phyloP scores from a whole-genome alignment of 2,797 vertebrate genomes.

The Hyperoplus immaculatus region DNA sequence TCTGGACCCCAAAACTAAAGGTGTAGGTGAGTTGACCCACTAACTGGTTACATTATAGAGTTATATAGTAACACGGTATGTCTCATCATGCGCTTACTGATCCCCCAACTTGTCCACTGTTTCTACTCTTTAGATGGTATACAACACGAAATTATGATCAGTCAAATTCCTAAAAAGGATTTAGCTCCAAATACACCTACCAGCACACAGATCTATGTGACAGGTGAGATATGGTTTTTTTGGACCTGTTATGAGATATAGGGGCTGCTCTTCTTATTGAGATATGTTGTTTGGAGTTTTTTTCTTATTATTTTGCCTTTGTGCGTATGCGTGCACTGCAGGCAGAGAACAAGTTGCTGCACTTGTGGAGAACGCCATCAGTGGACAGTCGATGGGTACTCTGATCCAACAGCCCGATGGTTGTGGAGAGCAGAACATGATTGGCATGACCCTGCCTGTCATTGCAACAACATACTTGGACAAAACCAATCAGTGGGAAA shows the following conservation, averaged over 20 bases:
- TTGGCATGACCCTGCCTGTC: constrained; percentile 85
- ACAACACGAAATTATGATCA: constrained; percentile 80
- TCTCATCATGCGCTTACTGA: not conserved
- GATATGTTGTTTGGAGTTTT: not conserved
- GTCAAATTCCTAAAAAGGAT: constrained; percentile 66
- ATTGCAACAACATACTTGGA: constrained; percentile 92
- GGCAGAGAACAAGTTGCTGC: constrained; percentile 82
- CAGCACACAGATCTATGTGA: constrained; percentile 87
- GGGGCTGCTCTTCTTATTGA: not conserved
- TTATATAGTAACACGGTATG: not conserved
- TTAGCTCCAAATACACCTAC: constrained; percentile 87
- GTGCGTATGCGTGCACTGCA: constrained; percentile 31
- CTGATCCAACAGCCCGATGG: constrained; percentile 87
- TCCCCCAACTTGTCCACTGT: not conserved
- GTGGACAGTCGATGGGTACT: constrained; percentile 82
- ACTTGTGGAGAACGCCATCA: constrained; percentile 85
- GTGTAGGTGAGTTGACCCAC: constrained; percentile 40
- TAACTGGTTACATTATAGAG: rapidly evolving
- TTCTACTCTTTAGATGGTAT: constrained; percentile 74
- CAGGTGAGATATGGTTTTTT: constrained; percentile 79
- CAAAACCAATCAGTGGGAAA: constrained; percentile 89
- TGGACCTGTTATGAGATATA: not conserved
- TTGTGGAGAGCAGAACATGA: constrained; percentile 92
- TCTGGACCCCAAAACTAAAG: constrained; percentile 78
- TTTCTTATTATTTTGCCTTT: not conserved